A percentile compares a stretch with the other conserved stretches of the same genome.
These are phyloP conservation scores for Piprites chloris DNA, from an alignment of 2,113 vertebrate species.

Conservation along the genomic window DNA sequence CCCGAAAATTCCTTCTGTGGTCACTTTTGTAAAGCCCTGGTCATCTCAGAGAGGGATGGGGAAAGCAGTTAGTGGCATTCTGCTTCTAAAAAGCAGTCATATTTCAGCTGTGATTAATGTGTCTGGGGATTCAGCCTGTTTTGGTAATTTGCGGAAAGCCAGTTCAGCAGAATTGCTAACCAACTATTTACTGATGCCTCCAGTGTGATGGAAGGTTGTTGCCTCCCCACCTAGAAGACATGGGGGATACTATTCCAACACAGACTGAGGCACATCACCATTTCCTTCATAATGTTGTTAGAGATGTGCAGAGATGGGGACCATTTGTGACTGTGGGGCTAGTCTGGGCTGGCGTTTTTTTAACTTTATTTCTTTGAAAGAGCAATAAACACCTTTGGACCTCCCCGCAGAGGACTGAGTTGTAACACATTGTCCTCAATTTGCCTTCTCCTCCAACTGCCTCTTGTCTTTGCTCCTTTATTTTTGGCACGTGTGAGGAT, in stretches of 20 bases:
- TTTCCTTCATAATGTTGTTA: not conserved
- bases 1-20: constrained; percentile 19
- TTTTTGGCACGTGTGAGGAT: not conserved
- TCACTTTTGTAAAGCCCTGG: not conserved
- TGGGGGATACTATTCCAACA: not conserved
- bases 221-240: not conserved
- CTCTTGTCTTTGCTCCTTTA: not conserved
- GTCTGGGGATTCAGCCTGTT: not conserved
- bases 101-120: not conserved
- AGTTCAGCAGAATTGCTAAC: not conserved
- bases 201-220: not conserved
- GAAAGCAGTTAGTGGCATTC: not conserved
- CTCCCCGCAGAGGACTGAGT: fast-evolving
- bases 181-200: not conserved
- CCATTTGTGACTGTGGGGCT: not conserved
- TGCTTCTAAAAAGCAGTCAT: not conserved
- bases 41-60: fast-evolving
- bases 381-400: not conserved
- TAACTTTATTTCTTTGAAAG: not conserved
- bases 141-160: not conserved
- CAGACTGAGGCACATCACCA: not conserved
- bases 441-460: not conserved
- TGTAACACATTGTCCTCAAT: not conserved
- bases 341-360: not conserved
- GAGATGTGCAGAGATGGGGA: not conserved